Conservation (phyloP, 2,113 vertebrate species). For the Elephantulus edwardii region DNA sequence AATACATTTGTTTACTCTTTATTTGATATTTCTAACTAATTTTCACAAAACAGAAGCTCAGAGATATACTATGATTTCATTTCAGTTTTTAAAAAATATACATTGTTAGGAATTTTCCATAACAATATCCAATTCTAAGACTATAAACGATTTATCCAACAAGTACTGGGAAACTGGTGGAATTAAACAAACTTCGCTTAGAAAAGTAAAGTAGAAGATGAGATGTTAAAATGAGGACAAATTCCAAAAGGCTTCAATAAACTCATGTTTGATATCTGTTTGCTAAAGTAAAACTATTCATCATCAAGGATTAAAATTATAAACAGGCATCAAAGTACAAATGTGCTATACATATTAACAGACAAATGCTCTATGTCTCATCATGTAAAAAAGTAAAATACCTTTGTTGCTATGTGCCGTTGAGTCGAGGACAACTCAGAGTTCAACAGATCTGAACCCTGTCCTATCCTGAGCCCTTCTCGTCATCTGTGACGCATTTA, state of each 20-base stretch:
- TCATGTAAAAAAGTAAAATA: neutral
- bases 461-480: too few relatives aligned
- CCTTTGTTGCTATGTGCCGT: neutral
- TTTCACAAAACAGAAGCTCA: neutral
- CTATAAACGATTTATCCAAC: neutral
- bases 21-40: neutral
- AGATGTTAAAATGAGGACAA: neutral
- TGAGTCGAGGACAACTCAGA: too few relatives aligned
- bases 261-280: neutral
- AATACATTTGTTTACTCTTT: conserved; percentile 32
- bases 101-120: conserved; percentile 8
- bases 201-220: neutral
- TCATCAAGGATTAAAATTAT: conserved; percentile 1
- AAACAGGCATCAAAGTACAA: neutral
- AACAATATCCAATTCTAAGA: neutral
- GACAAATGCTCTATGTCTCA: neutral
- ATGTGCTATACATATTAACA: neutral
- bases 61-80: neutral
- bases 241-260: conserved; percentile 27
- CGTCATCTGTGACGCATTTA: too few relatives aligned
- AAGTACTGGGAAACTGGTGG: neutral
- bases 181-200: neutral
- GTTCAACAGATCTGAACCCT: too few relatives aligned
- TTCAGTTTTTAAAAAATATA: neutral
- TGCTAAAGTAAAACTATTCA: conserved; percentile 31